Conservation (phyloP, 1,140 invertebrate species). For the Aphidius gifuensis region DNA sequence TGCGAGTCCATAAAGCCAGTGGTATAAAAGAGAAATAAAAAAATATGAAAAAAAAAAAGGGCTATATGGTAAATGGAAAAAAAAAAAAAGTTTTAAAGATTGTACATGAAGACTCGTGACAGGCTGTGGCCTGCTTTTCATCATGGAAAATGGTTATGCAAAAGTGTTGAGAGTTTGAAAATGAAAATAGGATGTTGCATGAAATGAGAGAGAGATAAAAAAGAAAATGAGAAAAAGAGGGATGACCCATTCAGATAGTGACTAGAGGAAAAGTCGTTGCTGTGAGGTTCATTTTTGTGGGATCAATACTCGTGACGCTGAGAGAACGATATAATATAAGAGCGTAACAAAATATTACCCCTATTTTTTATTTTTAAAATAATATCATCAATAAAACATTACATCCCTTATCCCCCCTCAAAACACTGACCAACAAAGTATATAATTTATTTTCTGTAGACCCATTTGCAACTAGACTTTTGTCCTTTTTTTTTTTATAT, state of each 20-base stretch:
- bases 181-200: neutral
- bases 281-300: conserved; percentile 18
- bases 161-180: too few species aligned
- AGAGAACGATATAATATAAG: conserved; percentile 32
- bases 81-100: neutral
- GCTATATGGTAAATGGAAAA: neutral
- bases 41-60: neutral
- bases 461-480: too few species aligned
- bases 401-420: too few species aligned
- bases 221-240: conserved; percentile 13
- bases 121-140: too few species aligned
- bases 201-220: neutral
- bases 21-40: neutral
- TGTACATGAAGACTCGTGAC: too few species aligned
- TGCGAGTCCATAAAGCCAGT: neutral
- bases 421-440: too few species aligned
- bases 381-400: too few species aligned
- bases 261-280: conserved; percentile 24
- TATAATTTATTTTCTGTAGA: too few species aligned
- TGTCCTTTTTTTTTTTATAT: too few species aligned
- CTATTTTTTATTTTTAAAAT: neutral
- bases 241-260: conserved; percentile 38
- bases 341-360: neutral
- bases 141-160: too few species aligned
- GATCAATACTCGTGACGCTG: conserved; percentile 46